These are phyloP conservation scores for Morelia viridis DNA, from an alignment of 2,797 vertebrate species.

Conservation along the genomic window DNA sequence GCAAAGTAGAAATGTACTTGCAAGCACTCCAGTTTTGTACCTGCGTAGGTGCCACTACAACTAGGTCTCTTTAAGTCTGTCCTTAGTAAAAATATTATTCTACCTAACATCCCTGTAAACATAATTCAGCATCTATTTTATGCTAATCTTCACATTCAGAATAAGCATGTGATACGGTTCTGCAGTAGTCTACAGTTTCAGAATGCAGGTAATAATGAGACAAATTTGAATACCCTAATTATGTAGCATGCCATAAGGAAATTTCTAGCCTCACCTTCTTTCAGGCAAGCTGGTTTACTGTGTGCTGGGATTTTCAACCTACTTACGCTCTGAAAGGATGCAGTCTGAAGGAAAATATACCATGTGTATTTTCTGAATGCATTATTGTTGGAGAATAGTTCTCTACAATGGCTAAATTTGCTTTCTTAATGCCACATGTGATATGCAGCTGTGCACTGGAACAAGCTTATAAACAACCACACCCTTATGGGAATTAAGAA, in stretches of 20 bases:
- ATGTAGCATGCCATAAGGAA: not conserved
- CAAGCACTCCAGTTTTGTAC: not conserved
- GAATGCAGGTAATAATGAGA: not conserved
- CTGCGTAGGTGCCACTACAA: not conserved
- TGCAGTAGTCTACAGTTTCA: not conserved
- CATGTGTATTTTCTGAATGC: not conserved
- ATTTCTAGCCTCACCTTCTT: not conserved
- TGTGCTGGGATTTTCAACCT: not conserved
- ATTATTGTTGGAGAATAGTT: not conserved
- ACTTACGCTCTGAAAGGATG: not conserved
- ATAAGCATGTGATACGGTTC: no score
- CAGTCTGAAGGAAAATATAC: not conserved
- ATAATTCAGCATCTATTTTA: not conserved
- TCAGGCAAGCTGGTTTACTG: not conserved
- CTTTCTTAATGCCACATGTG: not conserved
- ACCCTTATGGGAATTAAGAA: not conserved
- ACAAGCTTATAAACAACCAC: not conserved
- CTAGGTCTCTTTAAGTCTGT: not conserved
- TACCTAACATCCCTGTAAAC: not conserved
- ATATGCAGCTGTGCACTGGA: not conserved
- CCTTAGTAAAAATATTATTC: not conserved
- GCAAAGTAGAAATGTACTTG: not conserved
- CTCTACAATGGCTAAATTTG: not conserved
- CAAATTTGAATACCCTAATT: no score
- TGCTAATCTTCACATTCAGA: not conserved